Base-by-base conservation (phyloP, 2,888 invertebrate genomes). In the Leucophenga montana region DNA sequence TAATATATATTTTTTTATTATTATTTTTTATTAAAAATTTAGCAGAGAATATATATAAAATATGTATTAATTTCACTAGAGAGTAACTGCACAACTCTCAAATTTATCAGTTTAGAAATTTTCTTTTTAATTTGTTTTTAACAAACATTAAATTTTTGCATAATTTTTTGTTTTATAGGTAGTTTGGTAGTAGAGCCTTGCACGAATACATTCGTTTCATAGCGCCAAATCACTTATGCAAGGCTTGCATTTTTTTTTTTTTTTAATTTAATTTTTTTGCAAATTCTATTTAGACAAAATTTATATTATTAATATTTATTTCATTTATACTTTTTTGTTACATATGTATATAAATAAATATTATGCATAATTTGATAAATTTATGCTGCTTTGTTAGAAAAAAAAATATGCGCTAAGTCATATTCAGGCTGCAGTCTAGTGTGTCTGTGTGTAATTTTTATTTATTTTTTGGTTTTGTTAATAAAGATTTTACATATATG, bases 341-440 rank as follows among this genome's bases (percentile, higher is more conserved):
- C 56, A 73, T 69, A 57, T 69, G 70, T 69, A 57, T 69, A 57
- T 39, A 73, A 71, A 65, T 56, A 53, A 74, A 22, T 74, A 69
- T 69, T 71, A 70, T 68, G 71, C 59, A 46, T 71, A 67, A 62
- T 66, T 73, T 74, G 69, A 66, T 73, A 67, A 69, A 64, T 54
- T 62, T 73, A 68, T 70, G 53, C 70, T 70, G 69, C 71, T 70
- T 65, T 65, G 22, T 50, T 65, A 70, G 70, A 71, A 50, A 33
- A 68, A n/a, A 20, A 61, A 54, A 66, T 70, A 75, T 70, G 66
- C 54, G 53, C 66, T 65, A 39, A 66, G 66, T 54, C 44, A 56
- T 54, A 67, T 67, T 56, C 46, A 67, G 83, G 80, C 84, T 81
- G 80, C 80, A 81, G 84, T 84, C 84, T 81, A 84, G 73, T 71